phyloP scores from a whole-genome alignment of 1,140 invertebrate genomes.

The Camponotus vicinus region DNA sequence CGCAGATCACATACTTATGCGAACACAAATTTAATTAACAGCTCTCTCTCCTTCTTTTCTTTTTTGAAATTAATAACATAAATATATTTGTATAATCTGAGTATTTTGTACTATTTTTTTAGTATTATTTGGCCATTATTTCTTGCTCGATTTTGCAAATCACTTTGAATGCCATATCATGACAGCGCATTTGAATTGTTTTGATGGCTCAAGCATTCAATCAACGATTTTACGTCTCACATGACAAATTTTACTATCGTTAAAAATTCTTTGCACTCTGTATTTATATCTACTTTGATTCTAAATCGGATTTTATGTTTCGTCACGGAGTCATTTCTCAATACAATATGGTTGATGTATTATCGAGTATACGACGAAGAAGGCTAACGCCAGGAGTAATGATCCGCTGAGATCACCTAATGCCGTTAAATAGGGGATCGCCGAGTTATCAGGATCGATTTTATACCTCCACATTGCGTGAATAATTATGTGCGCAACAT shows the following conservation, averaged over 20 bases:
- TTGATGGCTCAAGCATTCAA: neutral
- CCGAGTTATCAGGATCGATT: conserved; percentile 98
- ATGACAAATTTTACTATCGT: neutral
- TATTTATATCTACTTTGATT: neutral
- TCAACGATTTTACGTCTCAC: neutral
- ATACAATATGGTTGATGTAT: conserved; percentile 76
- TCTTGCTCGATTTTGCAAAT: neutral
- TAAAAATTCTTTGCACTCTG: neutral
- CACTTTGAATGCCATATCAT: neutral
- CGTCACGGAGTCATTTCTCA: neutral
- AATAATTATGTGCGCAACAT: conserved; percentile 95
- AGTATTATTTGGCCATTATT: neutral
- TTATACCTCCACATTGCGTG: conserved; percentile 96
- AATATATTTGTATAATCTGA: conserved; percentile 23
- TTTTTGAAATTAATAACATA: neutral
- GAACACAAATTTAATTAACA: neutral
- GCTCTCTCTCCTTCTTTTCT: neutral
- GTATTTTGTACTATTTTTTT: conserved; percentile 22
- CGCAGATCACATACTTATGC: neutral
- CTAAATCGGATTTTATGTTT: neutral
- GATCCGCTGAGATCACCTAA: conserved; percentile 97
- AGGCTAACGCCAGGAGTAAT: conserved; percentile 93
- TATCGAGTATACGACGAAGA: conserved; percentile 89
- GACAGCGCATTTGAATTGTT: neutral
- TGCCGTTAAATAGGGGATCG: conserved; percentile 98